Conservation (phyloP, 2,797 vertebrate genomes). For the Clarias fuscus region DNA sequence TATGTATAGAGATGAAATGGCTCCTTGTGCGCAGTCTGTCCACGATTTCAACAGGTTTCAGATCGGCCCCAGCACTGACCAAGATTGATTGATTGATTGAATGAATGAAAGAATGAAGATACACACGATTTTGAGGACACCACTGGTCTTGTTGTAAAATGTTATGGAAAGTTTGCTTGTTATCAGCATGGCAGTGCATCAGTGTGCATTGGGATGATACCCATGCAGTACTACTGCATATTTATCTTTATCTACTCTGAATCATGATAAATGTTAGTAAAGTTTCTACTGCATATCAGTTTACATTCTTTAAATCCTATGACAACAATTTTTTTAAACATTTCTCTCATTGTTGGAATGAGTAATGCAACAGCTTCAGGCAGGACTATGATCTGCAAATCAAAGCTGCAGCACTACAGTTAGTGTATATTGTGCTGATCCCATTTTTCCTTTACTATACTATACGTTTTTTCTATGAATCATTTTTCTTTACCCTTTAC, state of each 20-base stretch:
- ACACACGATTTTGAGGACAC: neutral
- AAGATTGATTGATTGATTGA: neutral
- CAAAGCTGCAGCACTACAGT: conserved; percentile 9
- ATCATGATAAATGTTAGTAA: neutral
- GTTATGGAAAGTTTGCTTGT: neutral
- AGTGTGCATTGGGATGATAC: neutral
- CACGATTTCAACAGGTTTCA: neutral
- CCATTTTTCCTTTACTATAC: neutral
- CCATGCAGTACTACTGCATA: neutral
- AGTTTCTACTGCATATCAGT: neutral
- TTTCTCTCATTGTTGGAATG: neutral
- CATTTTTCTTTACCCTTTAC: neutral
- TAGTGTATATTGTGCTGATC: neutral
- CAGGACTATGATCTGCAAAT: neutral
- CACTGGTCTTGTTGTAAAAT: neutral
- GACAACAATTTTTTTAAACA: neutral
- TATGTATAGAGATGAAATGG: neutral
- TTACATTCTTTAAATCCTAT: neutral
- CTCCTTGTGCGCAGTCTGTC: neutral
- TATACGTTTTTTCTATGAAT: conserved; percentile 1
- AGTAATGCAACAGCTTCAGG: neutral
- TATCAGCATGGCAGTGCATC: conserved; percentile 2
- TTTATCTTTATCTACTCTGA: neutral
- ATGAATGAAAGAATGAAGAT: neutral
- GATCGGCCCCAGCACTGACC: neutral